Evolutionary conservation across 2,113 vertebrate genomes (phyloP).

Genomic region (Onychorhynchus coronatus): DNA sequence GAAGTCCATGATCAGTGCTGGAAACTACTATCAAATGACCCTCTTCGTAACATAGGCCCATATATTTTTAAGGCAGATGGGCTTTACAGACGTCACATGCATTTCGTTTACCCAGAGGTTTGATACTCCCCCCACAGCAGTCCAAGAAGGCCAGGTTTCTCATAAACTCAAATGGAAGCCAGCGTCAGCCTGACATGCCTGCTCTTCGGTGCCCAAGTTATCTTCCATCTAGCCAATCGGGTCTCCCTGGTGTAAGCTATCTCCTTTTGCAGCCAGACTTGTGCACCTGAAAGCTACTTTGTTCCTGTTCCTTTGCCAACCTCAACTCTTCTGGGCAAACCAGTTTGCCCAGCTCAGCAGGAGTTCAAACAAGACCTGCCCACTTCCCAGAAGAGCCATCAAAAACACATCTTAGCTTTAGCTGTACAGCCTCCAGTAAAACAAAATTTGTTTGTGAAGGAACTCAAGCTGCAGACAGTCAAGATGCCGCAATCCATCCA

Average conservation of each 20-base stretch:
- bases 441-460: neutral
- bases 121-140: neutral
- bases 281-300: neutral
- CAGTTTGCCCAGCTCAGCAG: neutral
- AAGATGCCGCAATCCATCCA: neutral
- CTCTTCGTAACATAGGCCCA: neutral
- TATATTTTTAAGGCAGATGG: neutral
- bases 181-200: neutral
- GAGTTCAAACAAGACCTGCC: neutral
- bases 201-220: fast-evolving
- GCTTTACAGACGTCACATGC: neutral
- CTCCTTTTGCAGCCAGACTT: neutral
- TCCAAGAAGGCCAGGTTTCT: neutral
- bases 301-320: neutral
- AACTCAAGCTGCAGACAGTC: neutral
- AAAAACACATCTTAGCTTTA: neutral
- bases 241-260: neutral
- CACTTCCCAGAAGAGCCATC: neutral
- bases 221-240: neutral
- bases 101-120: neutral
- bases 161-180: neutral
- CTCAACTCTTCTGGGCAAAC: neutral
- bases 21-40: neutral
- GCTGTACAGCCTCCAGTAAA: neutral
- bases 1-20: neutral